Conservation (phyloP, 2,113 vertebrate genomes). For the Zapornia atra region DNA sequence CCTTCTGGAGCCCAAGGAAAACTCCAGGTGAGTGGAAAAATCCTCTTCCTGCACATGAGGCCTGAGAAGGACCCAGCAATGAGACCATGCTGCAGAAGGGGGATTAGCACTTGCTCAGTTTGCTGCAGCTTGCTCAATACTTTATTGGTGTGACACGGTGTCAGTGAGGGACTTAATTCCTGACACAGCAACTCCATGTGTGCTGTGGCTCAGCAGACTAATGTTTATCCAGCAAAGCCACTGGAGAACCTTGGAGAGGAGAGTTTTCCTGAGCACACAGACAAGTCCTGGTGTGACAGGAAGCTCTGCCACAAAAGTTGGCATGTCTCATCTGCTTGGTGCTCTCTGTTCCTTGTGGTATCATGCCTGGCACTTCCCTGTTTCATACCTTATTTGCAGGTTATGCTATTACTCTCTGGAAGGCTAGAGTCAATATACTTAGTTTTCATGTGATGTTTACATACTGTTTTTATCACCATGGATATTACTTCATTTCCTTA, state of each 20-base stretch:
- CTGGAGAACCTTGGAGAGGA: background rate
- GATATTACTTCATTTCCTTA: constrained; percentile 40
- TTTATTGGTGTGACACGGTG: background rate
- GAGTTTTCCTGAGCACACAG: background rate
- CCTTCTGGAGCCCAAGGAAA: background rate
- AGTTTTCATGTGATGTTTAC: constrained; percentile 46
- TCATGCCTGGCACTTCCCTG: background rate
- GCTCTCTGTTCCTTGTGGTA: background rate
- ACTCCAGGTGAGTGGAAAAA: background rate
- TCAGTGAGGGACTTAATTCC: rapidly evolving
- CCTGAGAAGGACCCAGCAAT: background rate
- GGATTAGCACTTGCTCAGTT: background rate
- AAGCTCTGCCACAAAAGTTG: background rate
- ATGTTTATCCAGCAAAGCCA: background rate
- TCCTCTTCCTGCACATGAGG: rapidly evolving
- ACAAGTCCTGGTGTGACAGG: background rate
- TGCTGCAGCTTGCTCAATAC: background rate
- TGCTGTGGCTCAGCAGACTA: background rate
- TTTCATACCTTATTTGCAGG: background rate
- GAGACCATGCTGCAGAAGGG: background rate
- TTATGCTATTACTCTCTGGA: background rate
- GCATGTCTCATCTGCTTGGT: background rate
- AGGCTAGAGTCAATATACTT: background rate
- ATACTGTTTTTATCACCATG: constrained; percentile 50
- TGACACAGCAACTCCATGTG: rapidly evolving